A percentile compares a stretch with the other conserved stretches of the same genome.
Conservation (phyloP, 2,113 vertebrate species). For the Ivindomyrus marchei region DNA sequence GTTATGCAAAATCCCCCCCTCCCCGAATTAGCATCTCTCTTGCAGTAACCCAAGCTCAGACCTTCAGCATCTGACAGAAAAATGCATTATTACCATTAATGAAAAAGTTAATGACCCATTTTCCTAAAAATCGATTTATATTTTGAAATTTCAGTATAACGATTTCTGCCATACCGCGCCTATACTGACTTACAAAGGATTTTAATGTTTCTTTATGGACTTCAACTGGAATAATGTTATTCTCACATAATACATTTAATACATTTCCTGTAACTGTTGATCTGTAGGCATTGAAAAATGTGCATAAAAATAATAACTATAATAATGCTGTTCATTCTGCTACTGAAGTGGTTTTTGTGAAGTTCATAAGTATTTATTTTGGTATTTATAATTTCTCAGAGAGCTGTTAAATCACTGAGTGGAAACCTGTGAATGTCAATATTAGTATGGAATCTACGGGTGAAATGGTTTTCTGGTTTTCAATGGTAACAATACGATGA, state of each 20-base stretch:
- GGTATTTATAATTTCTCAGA: not conserved
- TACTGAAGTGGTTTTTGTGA: not conserved
- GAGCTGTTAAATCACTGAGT: not conserved
- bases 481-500: not conserved
- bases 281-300: conserved; percentile 66
- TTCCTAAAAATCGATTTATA: conserved; percentile 84
- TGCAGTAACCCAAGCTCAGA: conserved; percentile 46
- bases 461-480: not conserved
- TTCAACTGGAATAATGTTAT: conserved; percentile 80
- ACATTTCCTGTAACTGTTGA: conserved; percentile 66
- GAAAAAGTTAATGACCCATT: conserved; percentile 86
- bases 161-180: conserved; percentile 71
- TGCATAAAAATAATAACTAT: conserved; percentile 8
- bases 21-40: not conserved
- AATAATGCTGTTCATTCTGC: not conserved
- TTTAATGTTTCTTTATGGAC: conserved; percentile 80
- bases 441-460: not conserved
- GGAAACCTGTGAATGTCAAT: not conserved
- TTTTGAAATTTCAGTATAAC: conserved; percentile 81
- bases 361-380: not conserved
- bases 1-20: not conserved
- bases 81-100: conserved; percentile 82
- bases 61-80: conserved; percentile 63
- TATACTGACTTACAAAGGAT: conserved; percentile 78
- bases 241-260: conserved; percentile 71